Conservation (phyloP, 2,113 vertebrate genomes). For the Lipophrys pholis region DNA sequence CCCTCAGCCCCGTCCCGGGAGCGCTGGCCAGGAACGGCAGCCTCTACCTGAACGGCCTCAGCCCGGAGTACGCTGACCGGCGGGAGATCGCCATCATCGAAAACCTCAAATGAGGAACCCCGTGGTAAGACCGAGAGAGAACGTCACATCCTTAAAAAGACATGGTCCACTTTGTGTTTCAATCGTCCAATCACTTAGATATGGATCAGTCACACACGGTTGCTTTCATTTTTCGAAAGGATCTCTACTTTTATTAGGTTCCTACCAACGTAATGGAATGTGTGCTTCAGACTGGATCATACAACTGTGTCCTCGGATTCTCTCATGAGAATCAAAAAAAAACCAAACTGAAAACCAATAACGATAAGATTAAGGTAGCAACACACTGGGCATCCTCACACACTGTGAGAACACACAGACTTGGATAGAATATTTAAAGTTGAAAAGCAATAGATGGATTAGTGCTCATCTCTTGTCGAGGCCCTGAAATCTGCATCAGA, state of each 20-base stretch:
- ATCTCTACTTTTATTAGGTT: constrained; percentile 1
- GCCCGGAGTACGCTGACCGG: constrained; percentile 89
- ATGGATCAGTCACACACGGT: constrained; percentile 21
- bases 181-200: constrained; percentile 14
- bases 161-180: neutral
- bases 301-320: neutral
- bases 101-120: constrained; percentile 87
- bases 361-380: constrained; percentile 3
- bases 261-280: constrained; percentile 24
- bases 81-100: constrained; percentile 92
- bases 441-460: constrained; percentile 62
- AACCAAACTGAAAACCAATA: constrained; percentile 5
- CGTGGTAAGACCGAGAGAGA: neutral
- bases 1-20: constrained; percentile 78
- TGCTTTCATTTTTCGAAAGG: neutral
- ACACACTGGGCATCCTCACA: constrained; percentile 7
- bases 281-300: constrained; percentile 6
- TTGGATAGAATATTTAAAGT: constrained; percentile 10
- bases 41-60: constrained; percentile 97
- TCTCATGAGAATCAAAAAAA: neutral
- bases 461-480: constrained; percentile 42
- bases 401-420: constrained; percentile 3
- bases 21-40: constrained; percentile 87
- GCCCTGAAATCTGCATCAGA: constrained; percentile 74
- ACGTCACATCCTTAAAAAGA: too few species aligned